Base-by-base conservation (phyloP, 2,113 vertebrate genomes). In the Gymnobelideus leadbeateri region DNA sequence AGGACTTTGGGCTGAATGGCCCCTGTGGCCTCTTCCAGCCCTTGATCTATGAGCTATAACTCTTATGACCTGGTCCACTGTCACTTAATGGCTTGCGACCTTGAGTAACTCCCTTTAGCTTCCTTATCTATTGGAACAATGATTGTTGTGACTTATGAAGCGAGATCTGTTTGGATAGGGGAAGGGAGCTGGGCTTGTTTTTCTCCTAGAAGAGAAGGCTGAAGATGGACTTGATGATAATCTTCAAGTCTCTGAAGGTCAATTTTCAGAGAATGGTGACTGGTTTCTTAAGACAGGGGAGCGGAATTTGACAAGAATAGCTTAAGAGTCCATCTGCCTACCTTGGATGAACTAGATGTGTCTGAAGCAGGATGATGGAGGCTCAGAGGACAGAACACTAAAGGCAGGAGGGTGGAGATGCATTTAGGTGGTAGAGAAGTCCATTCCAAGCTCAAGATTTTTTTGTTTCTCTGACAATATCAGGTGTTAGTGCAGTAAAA, bases 171-270 rank as follows among this genome's bases (percentile, higher is more conserved):
- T 21, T 84, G n/a, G 19, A 43, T 43, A 28, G 68, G n/a, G n/a
- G n/a, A 84, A 84, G n/a, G n/a, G 19, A 43, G n/a, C 19, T 84
- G n/a, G 19, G n/a, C 16, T 21, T n/a, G 37, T 77, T 77, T 77
- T 6, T 77, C 37, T 77, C 16, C 37, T n/a, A 43, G 16, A 84
- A 84, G 68, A 43, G 68, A 84, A 95, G 92, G 92, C 8, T 53
- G 84, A 84, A 68, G 90, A 96, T 51, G 90, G 46, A 14, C 31
- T 55, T 94, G 89, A 94, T 24, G 61, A 94, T 24, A 24, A 54
- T 57, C 68, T 95, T 94, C 90, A 94, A 96, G 95, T 92, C 93
- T 90, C 46, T 19, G 31, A 14, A 89, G 68, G 2, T 50, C 46
- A 89, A 3, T 8, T 16, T 93, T 84, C 90, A 37, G 68, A 92